phyloP scores from a whole-genome alignment of 2,113 vertebrate species.

The Eira barbara region DNA sequence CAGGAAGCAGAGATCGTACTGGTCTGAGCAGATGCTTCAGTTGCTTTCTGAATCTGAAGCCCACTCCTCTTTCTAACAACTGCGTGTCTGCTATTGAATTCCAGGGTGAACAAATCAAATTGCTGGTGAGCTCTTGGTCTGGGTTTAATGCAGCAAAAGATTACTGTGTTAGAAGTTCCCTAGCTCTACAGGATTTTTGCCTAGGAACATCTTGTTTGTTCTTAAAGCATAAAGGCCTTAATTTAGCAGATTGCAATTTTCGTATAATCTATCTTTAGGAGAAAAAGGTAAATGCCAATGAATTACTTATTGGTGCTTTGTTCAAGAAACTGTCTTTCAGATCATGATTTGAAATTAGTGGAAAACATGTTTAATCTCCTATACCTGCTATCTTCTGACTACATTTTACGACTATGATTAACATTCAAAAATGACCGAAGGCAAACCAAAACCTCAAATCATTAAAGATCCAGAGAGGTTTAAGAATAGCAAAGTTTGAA shows the following conservation, averaged over 20 bases:
- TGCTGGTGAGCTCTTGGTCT: neutral
- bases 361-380: neutral
- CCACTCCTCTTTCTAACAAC: neutral
- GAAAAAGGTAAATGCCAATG: slow-evolving; percentile 12
- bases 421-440: slow-evolving; percentile 30
- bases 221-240: slow-evolving; percentile 5
- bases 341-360: neutral
- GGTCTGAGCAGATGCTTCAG: neutral
- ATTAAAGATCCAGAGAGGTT: neutral
- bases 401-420: slow-evolving; percentile 30
- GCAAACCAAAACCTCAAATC: slow-evolving; percentile 3
- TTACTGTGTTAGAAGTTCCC: neutral
- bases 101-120: neutral
- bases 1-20: neutral
- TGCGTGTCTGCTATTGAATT: neutral
- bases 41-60: neutral
- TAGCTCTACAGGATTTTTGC: neutral
- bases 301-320: neutral
- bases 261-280: neutral
- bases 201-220: neutral
- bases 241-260: slow-evolving; percentile 38
- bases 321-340: slow-evolving; percentile 34
- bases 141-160: neutral
- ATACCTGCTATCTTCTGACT: neutral
- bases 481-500: slow-evolving; percentile 14